Conservation (phyloP, 2,113 vertebrate species). For the Cisticola juncidis region DNA sequence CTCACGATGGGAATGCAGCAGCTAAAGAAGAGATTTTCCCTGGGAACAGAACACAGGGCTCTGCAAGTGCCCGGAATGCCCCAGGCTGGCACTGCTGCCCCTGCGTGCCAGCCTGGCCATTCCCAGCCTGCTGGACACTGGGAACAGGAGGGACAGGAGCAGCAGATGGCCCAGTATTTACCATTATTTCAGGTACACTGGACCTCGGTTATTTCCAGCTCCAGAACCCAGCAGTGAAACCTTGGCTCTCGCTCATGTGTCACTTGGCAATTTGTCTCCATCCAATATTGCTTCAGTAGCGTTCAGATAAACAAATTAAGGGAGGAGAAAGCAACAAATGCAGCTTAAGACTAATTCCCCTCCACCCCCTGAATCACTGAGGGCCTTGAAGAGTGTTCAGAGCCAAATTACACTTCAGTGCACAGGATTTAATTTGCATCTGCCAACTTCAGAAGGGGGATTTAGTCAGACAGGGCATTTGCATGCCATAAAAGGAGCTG, state of each 20-base stretch:
- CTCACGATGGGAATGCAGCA: fast-evolving
- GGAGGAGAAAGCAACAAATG: conserved; percentile 58
- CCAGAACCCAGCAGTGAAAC: neutral
- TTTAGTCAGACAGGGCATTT: conserved; percentile 62
- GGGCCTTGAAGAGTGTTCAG: conserved; percentile 51
- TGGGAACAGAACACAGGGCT: neutral
- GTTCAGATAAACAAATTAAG: conserved; percentile 59
- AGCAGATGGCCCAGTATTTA: neutral
- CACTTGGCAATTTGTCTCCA: conserved; percentile 45
- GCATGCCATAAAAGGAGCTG: conserved; percentile 49
- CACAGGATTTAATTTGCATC: conserved; percentile 68
- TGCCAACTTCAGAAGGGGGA: conserved; percentile 62
- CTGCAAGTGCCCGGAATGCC: neutral
- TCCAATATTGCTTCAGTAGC: conserved; percentile 28
- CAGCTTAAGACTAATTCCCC: conserved; percentile 67
- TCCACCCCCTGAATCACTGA: conserved; percentile 57
- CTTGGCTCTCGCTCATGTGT: conserved; percentile 11
- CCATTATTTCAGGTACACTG: conserved; percentile 26
- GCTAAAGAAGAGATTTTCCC: neutral
- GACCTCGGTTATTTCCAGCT: neutral
- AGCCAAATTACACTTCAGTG: conserved; percentile 61
- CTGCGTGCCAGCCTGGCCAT: neutral
- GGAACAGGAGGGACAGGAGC: neutral
- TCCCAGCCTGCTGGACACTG: neutral
- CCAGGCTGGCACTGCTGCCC: neutral